Evolutionary conservation across 2,797 vertebrate genomes (phyloP).

Genomic region (Megaceryle alcyon): DNA sequence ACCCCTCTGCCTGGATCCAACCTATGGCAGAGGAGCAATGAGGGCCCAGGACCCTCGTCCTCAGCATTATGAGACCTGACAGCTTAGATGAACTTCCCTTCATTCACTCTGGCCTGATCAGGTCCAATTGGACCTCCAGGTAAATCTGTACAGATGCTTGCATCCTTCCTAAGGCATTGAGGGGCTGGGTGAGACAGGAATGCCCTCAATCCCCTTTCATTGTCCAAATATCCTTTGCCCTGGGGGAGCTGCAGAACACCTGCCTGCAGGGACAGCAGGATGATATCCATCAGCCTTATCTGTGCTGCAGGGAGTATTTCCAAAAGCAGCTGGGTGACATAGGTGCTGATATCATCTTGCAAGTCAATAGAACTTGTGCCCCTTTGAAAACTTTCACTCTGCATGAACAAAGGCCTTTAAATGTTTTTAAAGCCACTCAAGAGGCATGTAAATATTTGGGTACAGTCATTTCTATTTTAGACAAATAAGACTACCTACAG

Average conservation of each 20-base stretch:
- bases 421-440: not conserved
- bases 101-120: accelerated
- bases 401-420: not conserved
- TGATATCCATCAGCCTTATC: not conserved
- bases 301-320: not conserved
- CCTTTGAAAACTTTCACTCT: not conserved
- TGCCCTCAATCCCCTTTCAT: constrained; percentile 32
- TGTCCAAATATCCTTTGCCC: constrained; percentile 13
- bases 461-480: not conserved
- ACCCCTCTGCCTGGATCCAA: not conserved
- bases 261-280: not conserved
- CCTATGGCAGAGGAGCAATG: accelerated
- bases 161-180: constrained; percentile 8
- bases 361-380: not conserved
- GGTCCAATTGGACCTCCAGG: not conserved
- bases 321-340: not conserved
- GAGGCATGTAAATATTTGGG: constrained; percentile 34
- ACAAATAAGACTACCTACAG: constrained; percentile 29
- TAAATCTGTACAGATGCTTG: not conserved
- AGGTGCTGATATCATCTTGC: not conserved
- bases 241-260: not conserved
- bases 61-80: accelerated
- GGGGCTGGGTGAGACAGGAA: not conserved
- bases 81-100: not conserved
- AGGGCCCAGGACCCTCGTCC: not conserved